phyloP scores from a whole-genome alignment of 2,797 vertebrate species.

The Antennarius maculatus region DNA sequence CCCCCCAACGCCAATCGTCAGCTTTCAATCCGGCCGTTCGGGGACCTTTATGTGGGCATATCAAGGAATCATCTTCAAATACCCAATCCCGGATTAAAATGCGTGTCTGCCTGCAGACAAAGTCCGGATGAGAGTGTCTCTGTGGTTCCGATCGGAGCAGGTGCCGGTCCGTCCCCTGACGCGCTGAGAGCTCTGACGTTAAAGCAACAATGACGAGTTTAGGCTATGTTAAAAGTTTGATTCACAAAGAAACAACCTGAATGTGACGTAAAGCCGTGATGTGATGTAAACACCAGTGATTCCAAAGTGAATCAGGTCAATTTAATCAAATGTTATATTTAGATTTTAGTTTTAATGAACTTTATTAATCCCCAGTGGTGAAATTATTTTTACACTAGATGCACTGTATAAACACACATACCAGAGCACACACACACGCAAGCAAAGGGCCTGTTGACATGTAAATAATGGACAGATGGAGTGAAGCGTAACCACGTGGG shows the following conservation, averaged over 20 bases:
- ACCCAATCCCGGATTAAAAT: conserved; percentile 8
- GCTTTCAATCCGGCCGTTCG: conserved; percentile 31
- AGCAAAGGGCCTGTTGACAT: too few relatives aligned
- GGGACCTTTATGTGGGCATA: conserved; percentile 35
- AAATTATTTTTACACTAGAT: too few relatives aligned
- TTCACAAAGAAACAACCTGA: not conserved
- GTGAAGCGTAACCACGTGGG: too few relatives aligned
- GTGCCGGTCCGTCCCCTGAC: conserved; percentile 42
- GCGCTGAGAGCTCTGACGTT: conserved; percentile 44
- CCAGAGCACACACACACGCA: too few relatives aligned
- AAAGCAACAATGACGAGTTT: conserved; percentile 55
- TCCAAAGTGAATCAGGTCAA: too few relatives aligned
- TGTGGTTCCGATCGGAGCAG: conserved; percentile 59
- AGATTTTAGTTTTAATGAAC: too few relatives aligned
- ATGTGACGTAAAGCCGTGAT: too few relatives aligned
- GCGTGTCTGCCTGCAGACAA: conserved; percentile 24
- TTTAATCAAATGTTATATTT: too few relatives aligned
- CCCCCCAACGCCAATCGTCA: conserved; percentile 37
- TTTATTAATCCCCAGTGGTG: too few relatives aligned
- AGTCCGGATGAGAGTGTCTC: conserved; percentile 29
- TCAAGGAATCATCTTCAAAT: conserved; percentile 31
- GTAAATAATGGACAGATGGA: too few relatives aligned
- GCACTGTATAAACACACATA: too few relatives aligned
- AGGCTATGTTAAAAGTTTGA: conserved; percentile 11
- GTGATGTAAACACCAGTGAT: too few relatives aligned